phyloP scores from a whole-genome alignment of 2,113 vertebrate species.

The Gobiocypris rarus region DNA sequence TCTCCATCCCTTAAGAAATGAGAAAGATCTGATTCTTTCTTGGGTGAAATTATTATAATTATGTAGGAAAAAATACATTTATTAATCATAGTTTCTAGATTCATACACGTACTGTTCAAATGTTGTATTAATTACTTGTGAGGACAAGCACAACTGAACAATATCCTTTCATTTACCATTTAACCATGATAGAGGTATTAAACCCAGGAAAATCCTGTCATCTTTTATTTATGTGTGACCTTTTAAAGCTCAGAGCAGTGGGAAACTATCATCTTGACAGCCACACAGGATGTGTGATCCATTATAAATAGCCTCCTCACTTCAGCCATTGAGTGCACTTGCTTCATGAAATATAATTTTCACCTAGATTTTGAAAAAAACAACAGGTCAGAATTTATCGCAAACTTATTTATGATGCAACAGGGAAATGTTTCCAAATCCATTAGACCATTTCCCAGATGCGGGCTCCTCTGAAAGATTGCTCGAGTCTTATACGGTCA shows the following conservation, averaged over 20 bases:
- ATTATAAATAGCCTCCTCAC: conserved; percentile 39
- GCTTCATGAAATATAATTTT: conserved; percentile 47
- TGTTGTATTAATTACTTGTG: neutral
- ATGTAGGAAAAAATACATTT: no score
- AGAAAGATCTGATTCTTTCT: no score
- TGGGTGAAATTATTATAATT: no score
- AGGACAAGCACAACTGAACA: neutral
- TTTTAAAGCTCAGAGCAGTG: conserved; percentile 32
- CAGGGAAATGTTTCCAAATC: neutral
- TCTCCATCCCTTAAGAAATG: no score
- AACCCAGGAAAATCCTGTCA: neutral
- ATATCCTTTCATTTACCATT: neutral
- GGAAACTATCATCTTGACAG: conserved; percentile 34
- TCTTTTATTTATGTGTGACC: conserved; percentile 49
- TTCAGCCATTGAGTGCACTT: conserved; percentile 31
- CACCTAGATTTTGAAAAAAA: conserved; percentile 43
- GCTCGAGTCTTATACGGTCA: neutral
- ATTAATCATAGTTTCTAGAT: conserved; percentile 3
- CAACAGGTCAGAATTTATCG: neutral
- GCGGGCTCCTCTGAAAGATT: neutral
- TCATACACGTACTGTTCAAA: neutral
- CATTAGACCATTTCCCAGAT: neutral
- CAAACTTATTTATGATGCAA: neutral
- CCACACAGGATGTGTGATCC: conserved; percentile 22
- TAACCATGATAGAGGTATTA: neutral